Percentiles rank a stretch among this genome's conserved stretches.
Evolutionary conservation across 2,113 vertebrate species (phyloP).

Genomic region (Tyrannus savana): DNA sequence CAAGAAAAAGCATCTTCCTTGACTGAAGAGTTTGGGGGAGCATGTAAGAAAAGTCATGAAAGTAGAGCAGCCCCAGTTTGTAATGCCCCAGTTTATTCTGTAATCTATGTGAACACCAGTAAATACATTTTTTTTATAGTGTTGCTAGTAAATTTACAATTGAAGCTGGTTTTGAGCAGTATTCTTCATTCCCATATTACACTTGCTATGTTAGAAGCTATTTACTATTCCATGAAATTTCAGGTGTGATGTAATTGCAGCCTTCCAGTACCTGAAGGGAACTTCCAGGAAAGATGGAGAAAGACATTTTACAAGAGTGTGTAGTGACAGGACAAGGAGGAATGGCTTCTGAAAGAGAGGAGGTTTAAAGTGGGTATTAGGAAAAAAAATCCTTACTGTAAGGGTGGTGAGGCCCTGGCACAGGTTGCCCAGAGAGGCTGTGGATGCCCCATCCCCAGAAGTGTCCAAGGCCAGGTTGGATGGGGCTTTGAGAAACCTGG

Average conservation of each 20-base stretch:
- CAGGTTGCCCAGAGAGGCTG: not conserved
- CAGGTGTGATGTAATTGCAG: not conserved
- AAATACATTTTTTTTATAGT: not conserved
- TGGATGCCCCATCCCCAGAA: not conserved
- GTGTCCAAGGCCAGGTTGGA: not conserved
- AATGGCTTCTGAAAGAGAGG: not conserved
- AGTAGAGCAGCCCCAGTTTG: not conserved
- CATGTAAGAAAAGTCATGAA: not conserved
- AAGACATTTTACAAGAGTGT: not conserved
- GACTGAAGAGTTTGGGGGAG: not conserved
- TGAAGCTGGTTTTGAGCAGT: not conserved
- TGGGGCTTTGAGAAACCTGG: not conserved
- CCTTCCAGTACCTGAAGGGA: not conserved
- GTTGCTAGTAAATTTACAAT: not conserved
- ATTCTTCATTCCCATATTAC: not conserved
- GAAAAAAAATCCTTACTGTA: not conserved
- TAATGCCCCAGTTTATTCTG: not conserved
- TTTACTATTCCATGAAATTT: not conserved
- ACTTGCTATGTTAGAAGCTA: not conserved
- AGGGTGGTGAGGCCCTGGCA: not conserved
- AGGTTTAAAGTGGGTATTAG: not conserved
- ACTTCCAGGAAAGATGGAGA: not conserved
- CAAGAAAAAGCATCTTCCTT: not conserved
- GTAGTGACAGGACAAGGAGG: not conserved
- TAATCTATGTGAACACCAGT: not conserved